Base-by-base conservation (phyloP, 2,888 invertebrate species). In the Dasysyrphus albostriatus region DNA sequence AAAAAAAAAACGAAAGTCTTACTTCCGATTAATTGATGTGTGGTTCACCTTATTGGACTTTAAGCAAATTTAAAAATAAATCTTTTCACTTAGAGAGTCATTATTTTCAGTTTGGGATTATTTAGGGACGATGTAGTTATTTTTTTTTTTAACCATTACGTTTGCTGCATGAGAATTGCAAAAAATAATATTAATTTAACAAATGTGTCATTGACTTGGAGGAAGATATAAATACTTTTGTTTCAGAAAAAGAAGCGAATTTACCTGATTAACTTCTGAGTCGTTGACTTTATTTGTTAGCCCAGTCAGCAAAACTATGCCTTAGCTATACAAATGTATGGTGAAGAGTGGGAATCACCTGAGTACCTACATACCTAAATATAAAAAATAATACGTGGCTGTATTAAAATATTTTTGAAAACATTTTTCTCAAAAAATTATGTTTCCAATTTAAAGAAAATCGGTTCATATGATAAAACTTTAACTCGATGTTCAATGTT, bases 41-140 rank as follows among this genome's bases (percentile, higher is more conserved):
- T 58, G 69, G 47, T 76, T 82, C 70, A 76, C 76, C 82, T 63
- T 65, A 58, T 9, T 76, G 58, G 65, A 70, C 65, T 76, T 67
- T 72, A n/a, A 29, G 32, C 10, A 58, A n/a, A 37, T 70, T 75
- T 69, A 76, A 82, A 76, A 72, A 72, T 72, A 78, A 59, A 54
- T 77, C n/a, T 63, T 59, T 44, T 34, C 39, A 24, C 65, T 61
- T 44, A 80, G 70, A 58, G 42, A 59, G 49, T 49, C 65, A 44
- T 72, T 54, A 8, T 10, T 34, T 34, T n/a, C 32, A 37, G 16
- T 32, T 56, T 44, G 49, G 24, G 42, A 42, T 47, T 24, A 24
- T 63, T 29, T 29, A 42, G 5, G 16, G 29, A 42, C 34, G 34
- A 34, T 49, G 19, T 67, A 49, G 29, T n/a, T n/a, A 32, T 32